Evolutionary conservation across 2,888 invertebrate genomes (phyloP).

Genomic region (Chydorus sphaericus): DNA sequence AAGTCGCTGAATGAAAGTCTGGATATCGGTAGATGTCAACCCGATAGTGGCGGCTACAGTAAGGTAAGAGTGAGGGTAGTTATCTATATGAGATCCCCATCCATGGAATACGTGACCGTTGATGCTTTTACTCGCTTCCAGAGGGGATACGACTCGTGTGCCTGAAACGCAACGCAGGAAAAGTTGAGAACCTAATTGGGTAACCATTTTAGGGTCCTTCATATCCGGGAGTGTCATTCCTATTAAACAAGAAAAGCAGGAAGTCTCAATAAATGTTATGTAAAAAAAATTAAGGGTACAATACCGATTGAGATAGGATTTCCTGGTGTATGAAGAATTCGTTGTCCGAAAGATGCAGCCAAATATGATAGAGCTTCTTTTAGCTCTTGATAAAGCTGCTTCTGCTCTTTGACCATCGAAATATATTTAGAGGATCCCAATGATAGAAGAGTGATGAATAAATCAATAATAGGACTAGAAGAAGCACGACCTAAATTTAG

Average conservation of each 20-base stretch:
- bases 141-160: conserved; percentile 43
- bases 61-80: conserved; percentile 46
- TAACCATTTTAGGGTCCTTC: conserved; percentile 26
- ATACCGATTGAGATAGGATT: conserved; percentile 57
- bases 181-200: conserved; percentile 53
- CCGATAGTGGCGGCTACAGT: conserved; percentile 61
- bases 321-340: conserved; percentile 41
- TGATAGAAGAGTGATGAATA: conserved; percentile 57
- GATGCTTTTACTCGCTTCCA: conserved; percentile 31
- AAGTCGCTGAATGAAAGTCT: conserved; percentile 47
- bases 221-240: background rate
- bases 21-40: conserved; percentile 47
- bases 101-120: conserved; percentile 31
- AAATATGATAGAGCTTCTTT: conserved; percentile 38
- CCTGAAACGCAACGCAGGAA: conserved; percentile 58
- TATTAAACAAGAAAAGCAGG: background rate
- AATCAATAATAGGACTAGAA: conserved; percentile 50
- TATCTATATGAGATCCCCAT: conserved; percentile 52
- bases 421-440: conserved; percentile 50
- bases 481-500: conserved; percentile 48
- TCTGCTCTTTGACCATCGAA: conserved; percentile 41
- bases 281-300: conserved; percentile 17
- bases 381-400: conserved; percentile 44
- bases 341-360: conserved; percentile 41
- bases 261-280: conserved; percentile 8